Evolutionary conservation across 2,888 invertebrate genomes (phyloP), one percentile per base, ranked within the genome.

Genomic region (Opisthograptis luteolata): DNA sequence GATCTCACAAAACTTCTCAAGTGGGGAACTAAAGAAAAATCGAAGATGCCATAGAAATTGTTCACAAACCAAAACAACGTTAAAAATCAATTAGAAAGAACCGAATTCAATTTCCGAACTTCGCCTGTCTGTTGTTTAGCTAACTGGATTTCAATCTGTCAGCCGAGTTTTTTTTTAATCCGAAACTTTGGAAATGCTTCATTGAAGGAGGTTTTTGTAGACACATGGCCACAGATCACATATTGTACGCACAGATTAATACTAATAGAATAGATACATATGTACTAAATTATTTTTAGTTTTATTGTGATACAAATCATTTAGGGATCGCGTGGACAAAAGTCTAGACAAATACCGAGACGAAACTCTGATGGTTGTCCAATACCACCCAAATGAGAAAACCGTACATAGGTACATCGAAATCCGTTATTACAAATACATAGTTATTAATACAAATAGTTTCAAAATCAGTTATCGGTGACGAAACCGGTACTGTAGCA

Each of bases 61-160:
- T 66, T 64, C 64, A 65, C 60, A 66, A 65, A 42, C 59, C 60
- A 65, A 69, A 68, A 70, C 68, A 70, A 70, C 64, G 62, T 62
- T 62, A 66, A 64, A 73, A 74, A 65, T 70, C 68, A 72, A 70
- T 74, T 74, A 72, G 63, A 66, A 58, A 60, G 55, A 53, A 41
- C 49, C 59, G 58, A 67, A 70, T 71, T 68, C 68, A 61, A 67
- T 68, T 65, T 61, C 43, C 55, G 41, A 62, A 63, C 57, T 68
- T 45, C 53, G 41, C 4, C 34, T 55, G 35, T 35, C 56, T 47
- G 41, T 59, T 69, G 71, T 70, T 73, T 66, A 47, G 55, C 60
- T 70, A 68, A 70, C 66, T 60, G 66, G 64, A 65, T 73, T 69
- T 66, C 66, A 66, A 68, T 72, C 66, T 66, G 58, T 47, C 63